Evolutionary conservation across 2,797 vertebrate species (phyloP), one percentile per base, ranked within the genome.

Genomic region (Gobionotothen gibberifrons): DNA sequence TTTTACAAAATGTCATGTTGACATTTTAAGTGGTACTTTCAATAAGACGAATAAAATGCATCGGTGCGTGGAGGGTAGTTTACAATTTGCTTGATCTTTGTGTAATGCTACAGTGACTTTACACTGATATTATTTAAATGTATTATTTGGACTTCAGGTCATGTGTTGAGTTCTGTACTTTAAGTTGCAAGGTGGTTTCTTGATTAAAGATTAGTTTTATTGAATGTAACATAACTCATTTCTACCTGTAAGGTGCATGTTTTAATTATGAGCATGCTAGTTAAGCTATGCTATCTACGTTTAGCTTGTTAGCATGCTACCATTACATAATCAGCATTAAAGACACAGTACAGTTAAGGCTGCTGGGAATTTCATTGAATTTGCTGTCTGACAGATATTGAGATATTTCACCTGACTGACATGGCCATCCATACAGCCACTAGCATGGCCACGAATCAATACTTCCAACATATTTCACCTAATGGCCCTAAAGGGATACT

Each of bases 61-160:
- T 54, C 26, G 46, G 57, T 57, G 3, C 10, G 19, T 49, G 15
- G 9, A 12, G n/a, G 46, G 42, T 22, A 48, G 22, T 13, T 65
- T 22, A 14, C 43, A 39, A 15, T 64, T 53, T n/a, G 17, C 40
- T 57, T 36, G 12, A 39, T 56, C n/a, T 29, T 32, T 51, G 14
- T 67, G 43, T 72, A 68, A 7, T 13, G 56, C 46, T n/a, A 49
- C 39, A 68, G 14, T 59, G 46, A 60, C 43, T 54, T 72, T 51
- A 49, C 46, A 47, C 4, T 52, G 4, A 71, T 44, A 53, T 60
- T 51, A 44, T 40, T 59, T 10, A 29, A 49, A 12, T 52, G 26
- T 17, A 63, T 4, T 6, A 22, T 36, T 49, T 64, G 36, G 17
- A 9, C 17, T 43, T 72, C 7, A 46, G 2, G 1, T 63, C n/a